phyloP scores from a whole-genome alignment of 2,888 invertebrate genomes.

The Tridacna gigas region DNA sequence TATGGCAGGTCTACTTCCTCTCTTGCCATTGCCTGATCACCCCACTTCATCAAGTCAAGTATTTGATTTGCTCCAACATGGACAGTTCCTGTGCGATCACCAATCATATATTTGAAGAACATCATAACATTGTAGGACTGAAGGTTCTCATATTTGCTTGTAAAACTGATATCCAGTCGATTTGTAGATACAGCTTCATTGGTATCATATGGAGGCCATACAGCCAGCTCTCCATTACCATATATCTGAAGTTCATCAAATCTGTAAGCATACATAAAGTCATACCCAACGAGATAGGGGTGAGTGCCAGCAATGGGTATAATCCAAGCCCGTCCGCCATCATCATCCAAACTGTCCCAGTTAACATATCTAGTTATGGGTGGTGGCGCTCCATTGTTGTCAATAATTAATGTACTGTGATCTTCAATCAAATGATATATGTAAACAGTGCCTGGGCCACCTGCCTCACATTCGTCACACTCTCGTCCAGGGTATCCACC shows the following conservation, averaged over 20 bases:
- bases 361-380: constrained; percentile 70
- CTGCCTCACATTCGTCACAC: constrained; percentile 68
- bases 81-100: constrained; percentile 77
- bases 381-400: constrained; percentile 71
- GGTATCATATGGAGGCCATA: constrained; percentile 64
- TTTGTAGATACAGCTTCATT: constrained; percentile 52
- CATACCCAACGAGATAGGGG: constrained; percentile 60
- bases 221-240: constrained; percentile 77
- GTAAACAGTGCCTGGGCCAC: constrained; percentile 77
- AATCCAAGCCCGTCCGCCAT: constrained; percentile 77
- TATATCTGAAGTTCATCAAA: constrained; percentile 79
- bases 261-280: constrained; percentile 54
- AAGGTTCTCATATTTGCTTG: constrained; percentile 25
- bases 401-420: constrained; percentile 75
- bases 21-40: constrained; percentile 56
- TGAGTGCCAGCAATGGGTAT: constrained; percentile 74
- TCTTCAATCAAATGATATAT: constrained; percentile 71
- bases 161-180: constrained; percentile 43
- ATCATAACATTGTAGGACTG: constrained; percentile 66
- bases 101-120: constrained; percentile 80
- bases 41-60: constrained; percentile 65
- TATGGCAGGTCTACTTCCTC: constrained; percentile 78
- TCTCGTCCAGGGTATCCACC: constrained; percentile 67
- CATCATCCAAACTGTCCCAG: constrained; percentile 68
- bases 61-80: constrained; percentile 73